A percentile compares a stretch with the other conserved stretches of the same genome.
Conservation (phyloP, 2,113 vertebrate species). For the Mohoua ochrocephala region DNA sequence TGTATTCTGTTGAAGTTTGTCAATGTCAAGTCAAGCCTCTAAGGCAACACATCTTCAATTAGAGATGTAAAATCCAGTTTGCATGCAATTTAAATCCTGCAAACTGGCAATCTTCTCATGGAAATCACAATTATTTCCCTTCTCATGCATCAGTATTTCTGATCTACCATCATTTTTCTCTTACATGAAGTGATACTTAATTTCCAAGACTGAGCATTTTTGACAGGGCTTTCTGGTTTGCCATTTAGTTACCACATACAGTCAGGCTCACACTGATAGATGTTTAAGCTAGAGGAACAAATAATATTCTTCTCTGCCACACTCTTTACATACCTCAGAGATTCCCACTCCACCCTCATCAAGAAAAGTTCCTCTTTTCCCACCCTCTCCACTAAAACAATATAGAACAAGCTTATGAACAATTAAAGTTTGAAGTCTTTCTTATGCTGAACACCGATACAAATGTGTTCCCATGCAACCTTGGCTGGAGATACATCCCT, state of each 20-base stretch:
- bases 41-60: slow-evolving; percentile 67
- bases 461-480: neutral
- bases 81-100: slow-evolving; percentile 60
- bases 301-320: neutral
- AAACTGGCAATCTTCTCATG: slow-evolving; percentile 63
- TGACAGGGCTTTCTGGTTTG: slow-evolving; percentile 39
- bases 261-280: neutral
- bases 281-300: slow-evolving; percentile 8
- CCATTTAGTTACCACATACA: neutral
- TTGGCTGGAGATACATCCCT: neutral
- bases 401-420: neutral
- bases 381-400: neutral
- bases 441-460: accelerated
- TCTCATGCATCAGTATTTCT: slow-evolving; percentile 39
- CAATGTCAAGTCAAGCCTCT: slow-evolving; percentile 59
- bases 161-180: slow-evolving; percentile 27
- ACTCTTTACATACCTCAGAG: neutral
- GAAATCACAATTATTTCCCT: slow-evolving; percentile 61
- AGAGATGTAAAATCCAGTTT: slow-evolving; percentile 63
- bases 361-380: neutral
- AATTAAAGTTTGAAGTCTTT: neutral
- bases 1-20: slow-evolving; percentile 50
- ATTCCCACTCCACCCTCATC: neutral
- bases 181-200: slow-evolving; percentile 48
- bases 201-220: slow-evolving; percentile 39